Evolutionary conservation across 2,113 vertebrate species (phyloP).

Genomic region (Dromas ardeola): DNA sequence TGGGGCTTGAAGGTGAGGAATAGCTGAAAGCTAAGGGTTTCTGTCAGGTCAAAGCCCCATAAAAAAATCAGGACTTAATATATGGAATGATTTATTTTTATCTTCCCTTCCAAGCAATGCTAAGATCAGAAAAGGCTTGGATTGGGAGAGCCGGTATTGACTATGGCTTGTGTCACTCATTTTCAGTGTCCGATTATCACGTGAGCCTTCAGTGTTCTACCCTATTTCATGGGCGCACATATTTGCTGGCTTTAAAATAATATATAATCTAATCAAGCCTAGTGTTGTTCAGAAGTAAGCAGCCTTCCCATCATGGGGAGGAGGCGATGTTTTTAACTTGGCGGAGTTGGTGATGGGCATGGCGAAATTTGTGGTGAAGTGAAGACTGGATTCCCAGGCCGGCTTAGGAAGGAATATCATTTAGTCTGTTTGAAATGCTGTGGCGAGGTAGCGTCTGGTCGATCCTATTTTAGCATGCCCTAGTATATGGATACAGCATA

Average conservation of each 20-base stretch:
- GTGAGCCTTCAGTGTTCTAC: neutral
- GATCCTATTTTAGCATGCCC: neutral
- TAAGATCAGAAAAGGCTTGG: neutral
- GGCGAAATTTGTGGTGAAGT: neutral
- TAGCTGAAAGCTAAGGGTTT: neutral
- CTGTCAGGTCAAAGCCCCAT: neutral
- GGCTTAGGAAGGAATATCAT: neutral
- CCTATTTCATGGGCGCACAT: neutral
- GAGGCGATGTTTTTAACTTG: neutral
- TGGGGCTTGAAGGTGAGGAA: neutral
- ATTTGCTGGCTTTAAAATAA: neutral
- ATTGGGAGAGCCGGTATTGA: neutral
- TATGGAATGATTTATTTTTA: neutral
- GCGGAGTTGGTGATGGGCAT: neutral
- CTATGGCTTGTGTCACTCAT: neutral
- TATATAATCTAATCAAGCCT: neutral
- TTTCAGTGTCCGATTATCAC: neutral
- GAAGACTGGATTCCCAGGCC: neutral
- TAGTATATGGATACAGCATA: accelerated
- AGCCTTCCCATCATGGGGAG: neutral
- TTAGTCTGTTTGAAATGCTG: neutral
- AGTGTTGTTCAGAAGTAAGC: neutral
- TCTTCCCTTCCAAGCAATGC: neutral
- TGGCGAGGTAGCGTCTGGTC: neutral
- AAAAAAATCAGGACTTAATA: neutral